Base-by-base conservation (phyloP, 1,140 invertebrate species). In the Hycleus cichorii region DNA sequence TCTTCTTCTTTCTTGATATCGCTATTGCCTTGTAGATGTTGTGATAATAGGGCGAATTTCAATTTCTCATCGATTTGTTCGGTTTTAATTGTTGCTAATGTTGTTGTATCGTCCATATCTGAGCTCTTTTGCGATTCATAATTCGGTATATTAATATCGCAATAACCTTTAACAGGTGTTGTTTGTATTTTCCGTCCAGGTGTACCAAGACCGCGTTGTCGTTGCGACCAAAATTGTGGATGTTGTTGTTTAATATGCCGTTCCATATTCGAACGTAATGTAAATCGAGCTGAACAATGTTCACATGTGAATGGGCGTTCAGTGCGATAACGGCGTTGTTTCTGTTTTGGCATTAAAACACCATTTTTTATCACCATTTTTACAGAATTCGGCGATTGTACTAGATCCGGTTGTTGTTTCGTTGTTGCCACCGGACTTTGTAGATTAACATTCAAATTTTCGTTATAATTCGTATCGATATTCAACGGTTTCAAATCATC, bases 191-290 rank as follows among this genome's bases (percentile, higher is more conserved):
- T 74, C 8, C 80, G 74, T 40, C 77, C 66, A 2, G 76, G 76
- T 8, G 76, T 79, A 11, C 76, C 74, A 18, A 71, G 76, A 44
- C 60, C 78, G 57, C 84, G 76, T 59, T 89, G 86, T 45, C 88
- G 76, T 54, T 90, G 86, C 47, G 85, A 88, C 88, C 91, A 94
- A 62, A 83, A 85, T 49, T 92, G 87, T 0, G 91, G 91, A 77
- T 95, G 93, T 65, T 95, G 92, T 64, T 94, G 91, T 70, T 95
- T 95, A 0, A 95, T 89, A 59, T 96, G 93, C 1, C 92, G 76
- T 72, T 95, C 92, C 91, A 95, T 95, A 67, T 95, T 95, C 5
- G 91, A 93, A 5, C 91, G 80, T 0, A 95, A 72, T 0, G 92
- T 95, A 67, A 96, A 96, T 47, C 89, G 80, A 0, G 91, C 90